Evolutionary conservation across 2,797 vertebrate genomes (phyloP), one percentile per base, ranked within the genome.

Genomic region (Coreius guichenoti): DNA sequence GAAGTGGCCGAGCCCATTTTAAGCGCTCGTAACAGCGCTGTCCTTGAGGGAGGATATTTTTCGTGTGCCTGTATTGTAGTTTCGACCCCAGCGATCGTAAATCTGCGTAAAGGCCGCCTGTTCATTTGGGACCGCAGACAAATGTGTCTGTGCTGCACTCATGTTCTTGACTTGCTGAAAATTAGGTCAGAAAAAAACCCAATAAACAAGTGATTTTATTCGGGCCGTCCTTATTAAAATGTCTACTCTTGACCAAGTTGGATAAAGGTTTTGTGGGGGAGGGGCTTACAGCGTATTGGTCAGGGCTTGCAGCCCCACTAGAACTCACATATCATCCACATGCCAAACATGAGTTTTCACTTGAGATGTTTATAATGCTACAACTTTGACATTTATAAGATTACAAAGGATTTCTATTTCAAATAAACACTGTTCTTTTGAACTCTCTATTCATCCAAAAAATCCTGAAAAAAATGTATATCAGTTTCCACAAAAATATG

Each of bases 81-180:
- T 56, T 65, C 36, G 51, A 85, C 75, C 83, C 76, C 54, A 72
- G 67, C 51, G 12, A 79, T 79, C 67, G 83, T 85, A 85, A 80
- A 85, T 85, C 83, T 85, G 67, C 51, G 54, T 72, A 85, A 85
- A 80, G 83, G 83, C 83, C 54, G n/a, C 19, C 63, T 63, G 76
- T 79, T 85, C 67, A 63, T 72, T 33, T 16, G 83, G 83, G 67
- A 85, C 29, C 29, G 67, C 36, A 85, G 83, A 79, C 65, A 63
- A 85, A 80, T 85, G 83, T 61, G 83, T 85, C 51, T 79, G 51
- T 26, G 67, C 51, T 72, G 51, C 47, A 63, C 33, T 58, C 65
- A 14, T 84, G 75, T 72, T 72, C 51, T n/a, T 45, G 47, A 70
- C 67, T 58, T 49, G 51, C 21, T 61, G 26, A 61, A 80, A 85